A percentile compares a stretch with the other conserved stretches of the same genome.
Conservation (phyloP, 2,888 invertebrate genomes). For the Sthenelais limicola region DNA sequence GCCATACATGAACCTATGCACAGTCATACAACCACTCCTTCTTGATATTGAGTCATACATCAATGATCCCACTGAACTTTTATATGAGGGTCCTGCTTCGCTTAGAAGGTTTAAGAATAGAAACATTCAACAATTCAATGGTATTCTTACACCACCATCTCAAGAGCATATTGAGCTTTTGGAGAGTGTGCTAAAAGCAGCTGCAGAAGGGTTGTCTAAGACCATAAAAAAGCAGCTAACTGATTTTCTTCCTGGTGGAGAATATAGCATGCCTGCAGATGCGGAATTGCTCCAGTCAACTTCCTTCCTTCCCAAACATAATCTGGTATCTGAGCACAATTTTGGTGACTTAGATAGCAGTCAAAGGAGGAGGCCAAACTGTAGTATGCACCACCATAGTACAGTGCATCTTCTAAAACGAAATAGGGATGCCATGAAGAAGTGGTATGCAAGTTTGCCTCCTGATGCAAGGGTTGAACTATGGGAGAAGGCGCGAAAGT, state of each 20-base stretch:
- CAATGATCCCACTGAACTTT: conserved; percentile 12
- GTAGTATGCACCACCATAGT: conserved; percentile 20
- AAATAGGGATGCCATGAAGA: background rate
- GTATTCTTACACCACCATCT: background rate
- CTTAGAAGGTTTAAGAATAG: background rate
- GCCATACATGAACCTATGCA: conserved; percentile 8
- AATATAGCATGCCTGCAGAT: background rate
- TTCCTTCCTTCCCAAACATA: conserved; percentile 3
- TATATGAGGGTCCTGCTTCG: conserved; percentile 5
- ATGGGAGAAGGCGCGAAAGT: background rate
- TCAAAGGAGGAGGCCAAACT: conserved; percentile 11
- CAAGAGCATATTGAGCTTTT: conserved; percentile 7
- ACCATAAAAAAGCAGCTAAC: conserved; percentile 6
- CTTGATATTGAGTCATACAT: conserved; percentile 1
- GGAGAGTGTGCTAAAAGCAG: conserved; percentile 7
- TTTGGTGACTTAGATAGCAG: conserved; percentile 23
- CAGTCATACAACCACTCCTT: background rate
- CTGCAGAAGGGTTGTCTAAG: background rate
- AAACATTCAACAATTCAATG: background rate
- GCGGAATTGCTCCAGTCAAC: background rate
- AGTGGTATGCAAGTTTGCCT: conserved; percentile 16
- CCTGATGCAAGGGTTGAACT: background rate
- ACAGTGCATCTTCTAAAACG: conserved; percentile 14
- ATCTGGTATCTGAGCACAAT: conserved; percentile 14
- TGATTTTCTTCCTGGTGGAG: conserved; percentile 11